Evolutionary conservation across 2,888 invertebrate species (phyloP), one percentile per base, ranked within the genome.

Genomic region (Charanyca ferruginea): DNA sequence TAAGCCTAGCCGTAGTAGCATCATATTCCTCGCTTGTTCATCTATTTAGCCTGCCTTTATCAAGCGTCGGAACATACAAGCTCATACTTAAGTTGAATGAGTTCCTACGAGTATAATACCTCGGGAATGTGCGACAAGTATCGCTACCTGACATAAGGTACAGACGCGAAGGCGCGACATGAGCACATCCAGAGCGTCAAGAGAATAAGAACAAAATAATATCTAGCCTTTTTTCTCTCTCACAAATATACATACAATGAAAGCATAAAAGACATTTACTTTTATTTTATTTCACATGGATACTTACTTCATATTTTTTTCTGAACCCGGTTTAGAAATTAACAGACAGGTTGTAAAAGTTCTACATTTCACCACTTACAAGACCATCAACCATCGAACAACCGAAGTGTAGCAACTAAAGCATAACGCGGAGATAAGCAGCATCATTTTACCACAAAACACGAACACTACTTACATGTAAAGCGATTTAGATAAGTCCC

Each of bases 401-500:
- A 68, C 64, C 65, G 16, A 65, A 72, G 69, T 66, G 73, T 66
- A 81, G 59, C 69, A 68, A 66, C 74, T 35, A 68, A 74, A 62
- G 67, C 51, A 72, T 77, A 76, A 64, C 64, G 23, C 47, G 42
- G 22, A 72, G 81, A 81, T 81, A 81, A 81, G 64, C 54, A 68
- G 54, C 65, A 48, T 51, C 68, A 60, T 41, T 48, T 69, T 64
- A 76, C 78, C 54, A 69, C 60, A 64, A 58, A 75, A 72, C 79
- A 76, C 71, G 71, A 80, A 63, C 64, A 83, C 73, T 73, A 69
- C 71, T 70, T 68, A 80, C 72, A 83, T 82, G 84, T 87, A 81
- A 84, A 88, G 67, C 80, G 81, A 80, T 81, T 85, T 83, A 84
- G 83, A 86, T 87, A 86, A 85, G 79, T 82, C 82, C 75, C 80